Conservation (phyloP, 2,113 vertebrate genomes). For the Tinamus guttatus region DNA sequence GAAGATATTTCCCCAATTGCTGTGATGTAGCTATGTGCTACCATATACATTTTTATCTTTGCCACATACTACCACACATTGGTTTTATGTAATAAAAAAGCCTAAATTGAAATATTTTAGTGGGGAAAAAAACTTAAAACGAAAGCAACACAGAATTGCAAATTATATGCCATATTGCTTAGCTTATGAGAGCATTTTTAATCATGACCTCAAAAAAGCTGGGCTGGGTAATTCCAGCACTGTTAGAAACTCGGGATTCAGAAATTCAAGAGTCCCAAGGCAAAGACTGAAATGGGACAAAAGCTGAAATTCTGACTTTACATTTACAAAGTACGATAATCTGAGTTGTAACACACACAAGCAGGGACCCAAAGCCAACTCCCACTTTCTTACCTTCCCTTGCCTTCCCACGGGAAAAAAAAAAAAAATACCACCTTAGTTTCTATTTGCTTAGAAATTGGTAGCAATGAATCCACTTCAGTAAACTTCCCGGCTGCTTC, state of each 20-base stretch:
- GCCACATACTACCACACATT: neutral
- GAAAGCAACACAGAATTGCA: neutral
- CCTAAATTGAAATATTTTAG: neutral
- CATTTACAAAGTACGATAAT: rapidly evolving
- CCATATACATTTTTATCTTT: neutral
- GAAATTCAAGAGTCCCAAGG: neutral
- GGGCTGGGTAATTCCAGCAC: neutral
- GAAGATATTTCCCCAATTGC: neutral
- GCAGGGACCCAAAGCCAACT: no score
- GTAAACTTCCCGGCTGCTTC: neutral
- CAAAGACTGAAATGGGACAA: neutral
- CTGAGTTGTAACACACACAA: no score
- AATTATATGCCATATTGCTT: rapidly evolving
- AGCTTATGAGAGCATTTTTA: neutral
- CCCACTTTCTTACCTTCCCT: no score
- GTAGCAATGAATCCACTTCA: no score
- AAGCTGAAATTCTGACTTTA: neutral
- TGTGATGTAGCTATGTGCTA: neutral
- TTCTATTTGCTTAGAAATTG: no score
- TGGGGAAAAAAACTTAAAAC: neutral
- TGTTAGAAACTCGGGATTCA: neutral
- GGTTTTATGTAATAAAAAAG: rapidly evolving
- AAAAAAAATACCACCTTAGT: no score
- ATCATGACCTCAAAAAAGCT: neutral
- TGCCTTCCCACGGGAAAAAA: no score